Conservation (phyloP, 2,888 invertebrate species). For the Drosophila mimetica region DNA sequence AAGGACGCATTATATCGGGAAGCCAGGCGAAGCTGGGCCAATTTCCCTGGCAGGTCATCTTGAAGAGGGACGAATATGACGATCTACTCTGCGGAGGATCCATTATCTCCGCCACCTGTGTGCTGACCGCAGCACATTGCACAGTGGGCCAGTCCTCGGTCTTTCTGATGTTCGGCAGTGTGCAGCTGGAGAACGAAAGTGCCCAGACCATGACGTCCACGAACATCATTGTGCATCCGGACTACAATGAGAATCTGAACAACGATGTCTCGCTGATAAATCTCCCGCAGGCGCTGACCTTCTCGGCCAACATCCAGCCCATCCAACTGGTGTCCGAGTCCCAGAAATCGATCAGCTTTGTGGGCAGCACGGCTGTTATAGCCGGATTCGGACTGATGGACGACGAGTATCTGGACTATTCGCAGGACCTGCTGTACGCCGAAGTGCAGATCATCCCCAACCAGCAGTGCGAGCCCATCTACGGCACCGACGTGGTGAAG, state of each 20-base stretch:
- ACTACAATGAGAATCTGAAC: constrained; percentile 73
- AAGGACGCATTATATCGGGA: constrained; percentile 78
- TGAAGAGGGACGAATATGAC: constrained; percentile 74
- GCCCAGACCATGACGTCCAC: constrained; percentile 72
- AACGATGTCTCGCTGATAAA: constrained; percentile 81
- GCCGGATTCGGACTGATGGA: constrained; percentile 80
- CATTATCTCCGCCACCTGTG: constrained; percentile 75
- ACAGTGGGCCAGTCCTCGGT: constrained; percentile 66
- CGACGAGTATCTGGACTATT: constrained; percentile 79
- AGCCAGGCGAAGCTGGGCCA: constrained; percentile 66
- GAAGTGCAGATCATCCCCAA: constrained; percentile 77
- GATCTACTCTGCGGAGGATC: constrained; percentile 82
- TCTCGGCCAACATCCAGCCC: constrained; percentile 67
- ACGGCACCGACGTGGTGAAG: constrained; percentile 61
- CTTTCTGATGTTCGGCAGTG: constrained; percentile 75
- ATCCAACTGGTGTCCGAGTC: constrained; percentile 65
- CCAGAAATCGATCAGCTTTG: constrained; percentile 57
- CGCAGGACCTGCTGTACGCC: constrained; percentile 71
- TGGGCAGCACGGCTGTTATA: constrained; percentile 68
- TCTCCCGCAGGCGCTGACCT: constrained; percentile 67
- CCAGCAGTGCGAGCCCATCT: constrained; percentile 63
- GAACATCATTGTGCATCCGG: constrained; percentile 73
- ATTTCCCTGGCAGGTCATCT: constrained; percentile 83
- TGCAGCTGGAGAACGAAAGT: constrained; percentile 57
- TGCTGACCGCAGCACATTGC: constrained; percentile 83